These are phyloP conservation scores for Plodia interpunctella DNA, from an alignment of 1,140 invertebrate species.

Conservation along the genomic window DNA sequence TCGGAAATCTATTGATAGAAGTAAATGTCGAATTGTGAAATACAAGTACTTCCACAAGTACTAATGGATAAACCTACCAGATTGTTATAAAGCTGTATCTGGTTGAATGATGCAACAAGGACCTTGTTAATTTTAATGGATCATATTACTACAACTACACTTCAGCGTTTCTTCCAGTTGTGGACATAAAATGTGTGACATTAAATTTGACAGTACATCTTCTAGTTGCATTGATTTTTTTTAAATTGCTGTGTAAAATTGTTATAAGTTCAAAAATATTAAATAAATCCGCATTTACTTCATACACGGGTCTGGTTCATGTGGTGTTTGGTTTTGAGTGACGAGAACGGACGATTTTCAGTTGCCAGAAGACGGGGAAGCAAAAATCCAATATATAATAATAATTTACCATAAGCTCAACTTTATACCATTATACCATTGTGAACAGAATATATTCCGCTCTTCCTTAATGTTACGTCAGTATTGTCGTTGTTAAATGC, in stretches of 20 bases:
- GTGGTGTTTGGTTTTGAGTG: slow-evolving; percentile 59
- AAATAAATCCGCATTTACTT: slow-evolving; percentile 58
- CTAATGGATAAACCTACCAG: too few species aligned
- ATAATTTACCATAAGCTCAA: slow-evolving; percentile 24
- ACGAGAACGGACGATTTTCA: slow-evolving; percentile 58
- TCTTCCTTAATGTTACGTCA: slow-evolving; percentile 42
- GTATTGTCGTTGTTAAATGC: slow-evolving; percentile 56
- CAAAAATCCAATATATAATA: slow-evolving; percentile 33
- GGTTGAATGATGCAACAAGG: too few species aligned
- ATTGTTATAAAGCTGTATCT: too few species aligned
- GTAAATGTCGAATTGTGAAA: slow-evolving; percentile 47
- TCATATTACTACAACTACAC: too few species aligned
- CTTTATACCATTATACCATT: slow-evolving; percentile 27
- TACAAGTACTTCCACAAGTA: background rate
- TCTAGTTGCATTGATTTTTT: background rate
- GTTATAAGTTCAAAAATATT: slow-evolving; percentile 23
- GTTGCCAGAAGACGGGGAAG: slow-evolving; percentile 72
- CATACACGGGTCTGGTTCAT: slow-evolving; percentile 34
- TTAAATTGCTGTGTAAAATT: slow-evolving; percentile 1
- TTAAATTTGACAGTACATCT: too few species aligned
- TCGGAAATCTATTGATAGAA: slow-evolving; percentile 22
- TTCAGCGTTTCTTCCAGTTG: too few species aligned
- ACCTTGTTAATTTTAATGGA: too few species aligned
- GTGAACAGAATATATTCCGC: slow-evolving; percentile 43
- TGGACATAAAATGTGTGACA: too few species aligned